Conservation (phyloP, 92 coral and sea anemone species). For the Palythoa grandiflora region DNA sequence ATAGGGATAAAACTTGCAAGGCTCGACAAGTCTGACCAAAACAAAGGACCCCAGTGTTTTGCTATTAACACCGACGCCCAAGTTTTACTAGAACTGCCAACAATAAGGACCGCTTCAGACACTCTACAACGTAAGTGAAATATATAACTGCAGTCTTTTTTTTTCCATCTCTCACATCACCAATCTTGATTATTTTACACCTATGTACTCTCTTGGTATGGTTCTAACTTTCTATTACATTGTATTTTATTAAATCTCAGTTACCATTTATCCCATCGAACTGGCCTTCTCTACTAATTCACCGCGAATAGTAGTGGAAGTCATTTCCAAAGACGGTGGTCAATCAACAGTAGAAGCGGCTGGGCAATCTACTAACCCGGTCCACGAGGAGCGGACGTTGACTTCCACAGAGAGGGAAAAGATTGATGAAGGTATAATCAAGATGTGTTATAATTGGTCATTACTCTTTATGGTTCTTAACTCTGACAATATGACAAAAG, state of each 20-base stretch:
- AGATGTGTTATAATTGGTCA: too few relatives aligned
- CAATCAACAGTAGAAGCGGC: slow-evolving; percentile 1
- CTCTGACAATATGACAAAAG: too few relatives aligned
- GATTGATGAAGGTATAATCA: slow-evolving; percentile 52
- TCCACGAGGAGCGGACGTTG: slow-evolving; percentile 6
- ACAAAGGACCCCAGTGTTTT: slow-evolving; percentile 59
- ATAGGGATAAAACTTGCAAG: slow-evolving; percentile 54
- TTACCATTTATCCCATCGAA: slow-evolving; percentile 55
- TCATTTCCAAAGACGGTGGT: slow-evolving; percentile 31
- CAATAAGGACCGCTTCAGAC: slow-evolving; percentile 53
- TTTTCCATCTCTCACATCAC: too few relatives aligned
- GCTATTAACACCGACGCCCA: slow-evolving; percentile 66
- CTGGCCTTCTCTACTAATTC: slow-evolving; percentile 46
- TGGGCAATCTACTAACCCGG: not conserved
- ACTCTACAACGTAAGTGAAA: slow-evolving; percentile 61
- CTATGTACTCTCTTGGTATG: too few relatives aligned
- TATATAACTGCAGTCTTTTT: too few relatives aligned
- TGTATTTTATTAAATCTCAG: slow-evolving; percentile 18
- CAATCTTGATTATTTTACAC: too few relatives aligned
- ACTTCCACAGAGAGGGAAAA: slow-evolving; percentile 33
- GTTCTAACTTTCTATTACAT: too few relatives aligned
- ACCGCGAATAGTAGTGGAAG: slow-evolving; percentile 52
- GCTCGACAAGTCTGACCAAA: slow-evolving; percentile 35
- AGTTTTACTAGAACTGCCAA: slow-evolving; percentile 55
- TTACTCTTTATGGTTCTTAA: too few relatives aligned